Evolutionary conservation across 2,888 invertebrate species (phyloP).

Genomic region (Drosophila cognata): DNA sequence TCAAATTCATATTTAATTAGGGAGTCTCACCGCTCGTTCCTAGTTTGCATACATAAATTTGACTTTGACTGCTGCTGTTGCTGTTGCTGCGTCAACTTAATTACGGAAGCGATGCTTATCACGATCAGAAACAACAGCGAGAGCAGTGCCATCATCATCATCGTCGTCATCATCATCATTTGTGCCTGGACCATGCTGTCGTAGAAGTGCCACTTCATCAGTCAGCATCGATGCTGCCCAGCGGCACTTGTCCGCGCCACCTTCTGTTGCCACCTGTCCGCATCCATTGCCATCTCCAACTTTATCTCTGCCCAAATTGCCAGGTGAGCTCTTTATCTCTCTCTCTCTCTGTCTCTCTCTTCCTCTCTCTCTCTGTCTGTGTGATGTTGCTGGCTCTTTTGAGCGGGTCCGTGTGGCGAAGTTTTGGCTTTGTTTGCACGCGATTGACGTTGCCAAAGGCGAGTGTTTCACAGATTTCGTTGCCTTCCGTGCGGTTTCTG

Average conservation of each 20-base stretch:
- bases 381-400: not conserved
- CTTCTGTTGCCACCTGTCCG: conserved; percentile 60
- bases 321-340: conserved; percentile 9
- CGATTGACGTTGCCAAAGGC: conserved; percentile 51
- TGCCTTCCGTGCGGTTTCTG: conserved; percentile 70
- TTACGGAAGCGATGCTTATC: conserved; percentile 71
- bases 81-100: conserved; percentile 67
- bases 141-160: conserved; percentile 9
- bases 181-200: conserved; percentile 15
- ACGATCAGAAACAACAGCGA: conserved; percentile 42
- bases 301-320: conserved; percentile 22
- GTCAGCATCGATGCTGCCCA: conserved; percentile 70
- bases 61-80: conserved; percentile 34
- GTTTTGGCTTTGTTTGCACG: conserved; percentile 66
- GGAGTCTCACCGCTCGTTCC: conserved; percentile 17
- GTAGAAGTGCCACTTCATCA: conserved; percentile 76
- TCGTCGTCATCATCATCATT: conserved; percentile 7
- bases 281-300: conserved; percentile 37
- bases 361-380: not conserved
- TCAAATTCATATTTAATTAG: conserved; percentile 76
- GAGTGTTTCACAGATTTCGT: conserved; percentile 61
- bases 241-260: conserved; percentile 54
- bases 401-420: not conserved
- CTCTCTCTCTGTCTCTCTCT: not conserved
- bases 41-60: conserved; percentile 37